Conservation (phyloP, 2,797 vertebrate species). For the Emydoidea blandingii region DNA sequence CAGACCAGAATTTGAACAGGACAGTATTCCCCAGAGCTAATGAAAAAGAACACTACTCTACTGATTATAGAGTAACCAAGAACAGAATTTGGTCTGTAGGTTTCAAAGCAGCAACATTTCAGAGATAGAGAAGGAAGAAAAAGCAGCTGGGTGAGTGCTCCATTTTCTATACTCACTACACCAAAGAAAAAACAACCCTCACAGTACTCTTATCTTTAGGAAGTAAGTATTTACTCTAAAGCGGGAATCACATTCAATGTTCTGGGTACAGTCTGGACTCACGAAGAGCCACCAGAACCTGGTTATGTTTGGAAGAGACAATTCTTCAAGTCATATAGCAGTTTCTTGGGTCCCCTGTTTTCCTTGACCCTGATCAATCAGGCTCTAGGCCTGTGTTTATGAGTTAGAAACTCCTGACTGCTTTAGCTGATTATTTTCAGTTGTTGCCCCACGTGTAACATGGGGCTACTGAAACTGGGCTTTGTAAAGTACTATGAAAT, state of each 20-base stretch:
- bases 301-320: neutral
- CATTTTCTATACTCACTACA: neutral
- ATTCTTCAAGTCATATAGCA: neutral
- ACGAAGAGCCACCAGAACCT: neutral
- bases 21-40: accelerated
- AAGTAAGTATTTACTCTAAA: neutral
- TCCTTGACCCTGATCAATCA: neutral
- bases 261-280: neutral
- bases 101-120: neutral
- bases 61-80: neutral
- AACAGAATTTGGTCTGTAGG: neutral
- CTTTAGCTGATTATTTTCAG: neutral
- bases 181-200: neutral
- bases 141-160: neutral
- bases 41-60: accelerated
- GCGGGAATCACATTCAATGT: neutral
- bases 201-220: neutral
- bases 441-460: neutral
- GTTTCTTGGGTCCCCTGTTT: neutral
- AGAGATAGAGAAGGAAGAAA: neutral
- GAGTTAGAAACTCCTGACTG: neutral
- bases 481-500: neutral
- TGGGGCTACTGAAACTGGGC: neutral
- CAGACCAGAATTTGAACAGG: neutral
- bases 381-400: neutral